phyloP scores from a whole-genome alignment of 2,797 vertebrate genomes.

The Argya squamiceps region DNA sequence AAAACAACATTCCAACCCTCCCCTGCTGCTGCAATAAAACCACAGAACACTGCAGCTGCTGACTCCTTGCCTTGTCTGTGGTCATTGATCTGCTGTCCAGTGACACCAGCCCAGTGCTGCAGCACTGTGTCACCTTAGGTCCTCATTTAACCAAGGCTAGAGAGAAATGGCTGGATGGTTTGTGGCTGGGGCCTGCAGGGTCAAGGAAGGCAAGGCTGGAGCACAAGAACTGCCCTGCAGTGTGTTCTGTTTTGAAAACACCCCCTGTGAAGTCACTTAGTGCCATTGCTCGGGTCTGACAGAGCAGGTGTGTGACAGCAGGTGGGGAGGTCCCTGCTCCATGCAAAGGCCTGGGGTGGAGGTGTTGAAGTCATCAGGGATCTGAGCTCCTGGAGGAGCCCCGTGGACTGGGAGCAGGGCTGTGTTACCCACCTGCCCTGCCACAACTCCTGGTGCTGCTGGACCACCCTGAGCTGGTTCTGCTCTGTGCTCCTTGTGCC shows the following conservation, averaged over 20 bases:
- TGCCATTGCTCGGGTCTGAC: not conserved
- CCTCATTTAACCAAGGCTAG: not conserved
- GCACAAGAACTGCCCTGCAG: not conserved
- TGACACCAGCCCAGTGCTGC: not conserved
- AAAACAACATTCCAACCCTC: not conserved
- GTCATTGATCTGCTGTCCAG: not conserved
- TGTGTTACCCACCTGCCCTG: accelerated
- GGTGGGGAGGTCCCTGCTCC: not conserved
- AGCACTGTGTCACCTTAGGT: not conserved
- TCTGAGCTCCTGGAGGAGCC: accelerated
- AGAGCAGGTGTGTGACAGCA: not conserved
- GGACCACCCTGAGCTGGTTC: not conserved
- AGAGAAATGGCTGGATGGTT: not conserved
- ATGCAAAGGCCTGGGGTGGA: accelerated
- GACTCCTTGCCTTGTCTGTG: not conserved
- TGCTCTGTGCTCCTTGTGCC: not conserved
- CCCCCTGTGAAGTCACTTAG: not conserved
- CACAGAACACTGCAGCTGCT: accelerated
- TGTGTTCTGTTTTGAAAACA: not conserved
- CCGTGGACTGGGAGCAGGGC: accelerated
- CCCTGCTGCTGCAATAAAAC: not conserved
- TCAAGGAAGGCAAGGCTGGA: accelerated
- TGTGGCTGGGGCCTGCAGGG: not conserved
- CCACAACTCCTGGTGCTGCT: not conserved
- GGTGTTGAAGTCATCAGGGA: accelerated